These are phyloP conservation scores for Athene cunicularia DNA, from an alignment of 2,113 vertebrate species.

Conservation along the genomic window DNA sequence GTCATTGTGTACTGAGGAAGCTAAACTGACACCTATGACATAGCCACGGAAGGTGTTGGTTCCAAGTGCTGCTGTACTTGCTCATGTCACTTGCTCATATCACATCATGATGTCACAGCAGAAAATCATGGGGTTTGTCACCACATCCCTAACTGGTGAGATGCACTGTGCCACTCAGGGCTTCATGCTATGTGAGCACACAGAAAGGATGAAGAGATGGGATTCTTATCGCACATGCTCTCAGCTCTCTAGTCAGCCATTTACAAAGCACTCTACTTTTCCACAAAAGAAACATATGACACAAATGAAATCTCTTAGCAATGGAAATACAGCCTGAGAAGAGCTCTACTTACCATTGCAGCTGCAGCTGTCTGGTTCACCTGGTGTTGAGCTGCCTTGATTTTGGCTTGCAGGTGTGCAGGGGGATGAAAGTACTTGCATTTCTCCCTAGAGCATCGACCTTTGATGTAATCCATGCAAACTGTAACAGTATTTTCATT, in stretches of 20 bases:
- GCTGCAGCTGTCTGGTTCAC: slow-evolving; percentile 88
- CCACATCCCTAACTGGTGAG: neutral
- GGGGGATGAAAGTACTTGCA: slow-evolving; percentile 99
- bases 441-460: slow-evolving; percentile 95
- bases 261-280: slow-evolving; percentile 8
- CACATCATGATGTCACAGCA: neutral
- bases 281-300: neutral
- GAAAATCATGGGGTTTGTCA: neutral
- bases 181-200: neutral
- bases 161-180: neutral
- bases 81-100: neutral
- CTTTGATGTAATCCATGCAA: slow-evolving; percentile 99
- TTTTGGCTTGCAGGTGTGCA: slow-evolving; percentile 96
- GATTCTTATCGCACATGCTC: neutral
- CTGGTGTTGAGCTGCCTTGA: slow-evolving; percentile 97
- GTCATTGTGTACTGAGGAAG: neutral
- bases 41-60: neutral
- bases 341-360: slow-evolving; percentile 84
- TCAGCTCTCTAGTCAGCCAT: neutral
- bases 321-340: neutral
- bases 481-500: slow-evolving; percentile 97
- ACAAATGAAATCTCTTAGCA: neutral
- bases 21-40: neutral
- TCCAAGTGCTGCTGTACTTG: neutral
- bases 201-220: neutral